phyloP scores from a whole-genome alignment of 2,797 vertebrate species.

The Xerus rutilus region DNA sequence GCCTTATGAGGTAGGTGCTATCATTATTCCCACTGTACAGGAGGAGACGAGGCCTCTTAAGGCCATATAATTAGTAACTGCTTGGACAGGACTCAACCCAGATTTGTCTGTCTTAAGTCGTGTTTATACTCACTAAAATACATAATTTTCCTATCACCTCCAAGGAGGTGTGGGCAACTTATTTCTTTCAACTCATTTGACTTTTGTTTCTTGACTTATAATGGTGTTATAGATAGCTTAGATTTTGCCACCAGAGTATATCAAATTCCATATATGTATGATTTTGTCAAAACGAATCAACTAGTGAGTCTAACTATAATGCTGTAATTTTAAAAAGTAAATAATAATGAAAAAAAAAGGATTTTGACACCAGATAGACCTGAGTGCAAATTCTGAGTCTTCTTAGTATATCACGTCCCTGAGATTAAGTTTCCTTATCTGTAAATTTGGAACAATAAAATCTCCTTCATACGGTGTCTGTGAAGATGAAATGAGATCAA shows the following conservation, averaged over 20 bases:
- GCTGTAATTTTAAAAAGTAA: no score
- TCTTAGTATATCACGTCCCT: background rate
- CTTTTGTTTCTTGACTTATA: conserved; percentile 16
- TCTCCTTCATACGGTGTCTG: background rate
- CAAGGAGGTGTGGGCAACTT: background rate
- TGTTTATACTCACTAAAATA: background rate
- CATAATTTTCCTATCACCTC: background rate
- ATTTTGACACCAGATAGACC: background rate
- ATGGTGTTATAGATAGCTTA: background rate
- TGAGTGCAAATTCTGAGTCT: background rate
- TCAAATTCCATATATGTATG: no score
- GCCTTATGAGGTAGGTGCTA: background rate
- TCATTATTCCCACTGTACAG: conserved; percentile 39
- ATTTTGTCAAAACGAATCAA: no score
- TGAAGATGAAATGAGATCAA: background rate
- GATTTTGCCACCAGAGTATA: background rate
- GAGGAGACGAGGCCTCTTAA: conserved; percentile 27
- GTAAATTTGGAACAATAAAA: background rate
- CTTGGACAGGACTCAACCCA: background rate
- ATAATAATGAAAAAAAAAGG: background rate
- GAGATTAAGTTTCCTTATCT: background rate
- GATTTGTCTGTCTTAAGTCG: background rate
- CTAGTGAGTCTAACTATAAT: no score
- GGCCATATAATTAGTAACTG: background rate
- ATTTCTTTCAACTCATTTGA: background rate